Base-by-base conservation (phyloP, 2,888 invertebrate genomes). In the Agonopterix subpropinquella region DNA sequence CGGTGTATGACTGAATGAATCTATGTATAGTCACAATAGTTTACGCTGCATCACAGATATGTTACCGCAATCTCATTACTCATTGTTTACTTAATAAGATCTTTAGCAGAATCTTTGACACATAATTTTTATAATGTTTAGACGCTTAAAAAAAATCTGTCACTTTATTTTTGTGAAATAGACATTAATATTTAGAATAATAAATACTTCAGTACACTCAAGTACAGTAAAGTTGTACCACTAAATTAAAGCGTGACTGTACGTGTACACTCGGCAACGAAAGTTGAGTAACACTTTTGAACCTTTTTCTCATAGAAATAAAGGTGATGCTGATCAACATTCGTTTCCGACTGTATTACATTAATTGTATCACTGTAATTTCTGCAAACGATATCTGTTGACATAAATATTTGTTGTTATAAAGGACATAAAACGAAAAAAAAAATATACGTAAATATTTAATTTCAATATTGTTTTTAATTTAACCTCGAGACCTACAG, bases 371-470 rank as follows among this genome's bases (percentile, higher is more conserved):
- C 73, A 74, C 70, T 75, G 70, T 76, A 62, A 64, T 62, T 71
- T 70, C 73, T 73, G 70, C 75, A 74, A 75, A 69, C 65, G 67
- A 71, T 68, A 68, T 70, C 70, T 80, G 81, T 82, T 83, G 73
- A 76, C 67, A 73, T 66, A 74, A 66, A 62, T 80, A 71, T 15
- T 77, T 81, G 77, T 84, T 86, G 78, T 86, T 86, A 80, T 74
- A 75, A 81, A 75, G 75, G 69, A 69, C 79, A 80, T 83, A 80
- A 82, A 79, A 75, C 71, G 73, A 77, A 80, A 77, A 73, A 85
- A 13, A 73, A 85, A 86, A 86, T 83, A 84, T 87, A 87, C 86
- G 84, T 87, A 87, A 85, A 84, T 83, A 86, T 87, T 86, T 85
- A 85, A 85, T 85, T 87, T 83, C 61, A 71, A 54, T 51, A 54